Evolutionary conservation across 2,797 vertebrate species (phyloP), one percentile per base, ranked within the genome.

Genomic region (Carapus acus): DNA sequence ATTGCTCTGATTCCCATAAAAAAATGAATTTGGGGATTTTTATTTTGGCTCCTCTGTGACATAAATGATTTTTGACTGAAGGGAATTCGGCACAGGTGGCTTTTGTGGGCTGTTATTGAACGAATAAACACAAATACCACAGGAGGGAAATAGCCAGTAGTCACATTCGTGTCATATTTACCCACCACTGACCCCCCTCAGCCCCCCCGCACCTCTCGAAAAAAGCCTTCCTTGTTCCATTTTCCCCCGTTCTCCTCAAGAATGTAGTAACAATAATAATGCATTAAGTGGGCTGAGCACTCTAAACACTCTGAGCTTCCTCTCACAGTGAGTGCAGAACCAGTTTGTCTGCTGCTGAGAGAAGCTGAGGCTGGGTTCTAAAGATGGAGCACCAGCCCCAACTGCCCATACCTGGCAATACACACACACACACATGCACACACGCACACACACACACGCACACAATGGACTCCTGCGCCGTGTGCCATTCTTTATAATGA

Each of bases 181-280:
- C 56, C 51, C 49, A 43, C 58, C 9, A 9, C 24, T 27, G 24
- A 4, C 11, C 31, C 31, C 9, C 31, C 6, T 13, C 31, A 8
- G 3, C 6, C 31, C 31, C 8, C 31, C 31, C 9, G 8, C 31
- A 3, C 31, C 3, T 33, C 14, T 85, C 69, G 63, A 78, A 74
- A 85, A 85, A 84, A 86, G 77, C 67, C 77, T 81, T 85, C 80
- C 81, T 77, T 78, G 66, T 73, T 80, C 82, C 76, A 71, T 72
- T 80, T 73, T 53, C 64, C 70, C 73, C 66, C 62, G 60, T 77
- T 81, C 77, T 82, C 77, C 79, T 80, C 73, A 84, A 86, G 83
- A 87, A 87, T 82, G 83, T 74, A 79, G 82, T 82, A 87, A 88
- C 86, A 87, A 87, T 87, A 88, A 88, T 86, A 86, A 85, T 83